phyloP scores from a whole-genome alignment of 2,888 invertebrate genomes.

The Philonicus albiceps region DNA sequence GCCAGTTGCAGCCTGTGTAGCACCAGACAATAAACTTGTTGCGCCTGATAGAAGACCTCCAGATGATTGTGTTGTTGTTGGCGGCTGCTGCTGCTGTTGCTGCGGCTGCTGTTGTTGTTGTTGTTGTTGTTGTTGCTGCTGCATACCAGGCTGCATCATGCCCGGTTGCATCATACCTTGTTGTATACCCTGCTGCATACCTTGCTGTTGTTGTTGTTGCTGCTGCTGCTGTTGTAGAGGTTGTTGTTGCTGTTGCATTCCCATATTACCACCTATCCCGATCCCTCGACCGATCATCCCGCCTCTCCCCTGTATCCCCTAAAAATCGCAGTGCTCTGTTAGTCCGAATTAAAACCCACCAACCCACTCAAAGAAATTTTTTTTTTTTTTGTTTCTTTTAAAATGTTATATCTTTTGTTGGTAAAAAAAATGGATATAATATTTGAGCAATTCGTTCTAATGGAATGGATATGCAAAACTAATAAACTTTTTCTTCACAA shows the following conservation, averaged over 20 bases:
- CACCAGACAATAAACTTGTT: constrained; percentile 63
- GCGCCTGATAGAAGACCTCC: constrained; percentile 63
- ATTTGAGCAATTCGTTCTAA: constrained; percentile 39
- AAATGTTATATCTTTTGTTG: not conserved
- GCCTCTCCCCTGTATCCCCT: constrained; percentile 70
- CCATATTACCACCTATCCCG: constrained; percentile 62
- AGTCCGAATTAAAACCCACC: constrained; percentile 49
- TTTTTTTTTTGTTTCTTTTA: not conserved
- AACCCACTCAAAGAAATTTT: constrained; percentile 46
- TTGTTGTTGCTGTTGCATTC: constrained; percentile 57
- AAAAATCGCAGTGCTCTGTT: constrained; percentile 52
- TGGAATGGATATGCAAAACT: constrained; percentile 45
- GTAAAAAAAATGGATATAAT: constrained; percentile 23
- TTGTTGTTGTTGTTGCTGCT: constrained; percentile 53
- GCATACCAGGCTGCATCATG: constrained; percentile 49
- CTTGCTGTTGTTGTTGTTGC: constrained; percentile 51
- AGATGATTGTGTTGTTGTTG: constrained; percentile 59
- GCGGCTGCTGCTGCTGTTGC: constrained; percentile 55
- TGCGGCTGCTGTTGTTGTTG: constrained; percentile 57
- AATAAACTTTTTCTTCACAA: not conserved
- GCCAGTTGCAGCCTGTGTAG: constrained; percentile 64
- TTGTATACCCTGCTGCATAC: constrained; percentile 51
- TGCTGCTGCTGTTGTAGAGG: constrained; percentile 60
- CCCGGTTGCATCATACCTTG: constrained; percentile 53
- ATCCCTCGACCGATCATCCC: constrained; percentile 64